Base-by-base conservation (phyloP, 2,888 invertebrate genomes). In the Myopa testacea region DNA sequence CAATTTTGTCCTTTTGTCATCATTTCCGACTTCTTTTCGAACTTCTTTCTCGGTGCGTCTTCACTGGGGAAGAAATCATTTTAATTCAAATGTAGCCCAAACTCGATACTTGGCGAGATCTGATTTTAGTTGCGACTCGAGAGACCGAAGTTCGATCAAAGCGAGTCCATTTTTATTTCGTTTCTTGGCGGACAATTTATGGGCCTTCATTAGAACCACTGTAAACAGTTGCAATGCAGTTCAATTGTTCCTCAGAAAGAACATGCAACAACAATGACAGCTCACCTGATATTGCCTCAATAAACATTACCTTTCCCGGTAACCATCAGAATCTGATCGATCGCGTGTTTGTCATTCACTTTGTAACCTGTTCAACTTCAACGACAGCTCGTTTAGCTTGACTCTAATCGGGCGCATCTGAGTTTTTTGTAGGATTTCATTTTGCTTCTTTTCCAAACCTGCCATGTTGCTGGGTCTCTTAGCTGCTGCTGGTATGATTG, bases 331-430 rank as follows among this genome's bases (percentile, higher is more conserved):
- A 34, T 45, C 63, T 19, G 74, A 60, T 72, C 74, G 65, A 74
- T 74, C 74, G 74, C 74, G 74, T 74, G 74, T 74, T 72, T 72
- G 60, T 72, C 72, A 60, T 72, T 72, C 40, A 60, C 60, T 72
- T 60, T n/a, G 72, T 60, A 16, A 26, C n/a, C 16, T 40, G 60
- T 40, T 55, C 58, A 37, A 69, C 16, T 19, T 19, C n/a, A n/a
- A 55, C 55, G 65, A 52, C 74, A 74, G 74, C 65, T 74, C 74
- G 65, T 52, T 65, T 52, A 65, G 65, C 52, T 74, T 63, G 34
- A 65, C 26, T 50, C 74, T 74, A 74, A 74, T 74, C 73, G 62
- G 19, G 19, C 40, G 63, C 34, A 73, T 73, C 73, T 37, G 60
- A 63, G 26, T 63, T 63, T 2, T 26, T 63, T 63, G 26, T 63